These are phyloP conservation scores for Salvelinus namaycush DNA, from an alignment of 2,113 vertebrate species.

Conservation along the genomic window DNA sequence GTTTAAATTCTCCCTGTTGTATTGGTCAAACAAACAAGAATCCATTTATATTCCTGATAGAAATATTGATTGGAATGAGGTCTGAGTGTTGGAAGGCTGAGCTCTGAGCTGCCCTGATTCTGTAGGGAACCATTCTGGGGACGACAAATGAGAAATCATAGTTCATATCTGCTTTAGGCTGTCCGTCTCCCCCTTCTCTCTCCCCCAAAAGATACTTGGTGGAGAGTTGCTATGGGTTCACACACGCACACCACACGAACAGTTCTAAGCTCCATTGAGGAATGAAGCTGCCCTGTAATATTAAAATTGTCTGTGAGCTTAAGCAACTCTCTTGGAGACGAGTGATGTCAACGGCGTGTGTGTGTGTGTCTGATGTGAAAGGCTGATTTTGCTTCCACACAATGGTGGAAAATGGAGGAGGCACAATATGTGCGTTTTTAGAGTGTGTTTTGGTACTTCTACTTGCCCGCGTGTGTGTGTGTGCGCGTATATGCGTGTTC, in stretches of 20 bases:
- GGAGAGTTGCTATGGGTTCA: neutral
- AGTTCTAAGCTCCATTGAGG: neutral
- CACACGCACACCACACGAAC: neutral
- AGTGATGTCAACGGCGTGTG: too few species aligned
- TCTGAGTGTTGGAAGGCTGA: neutral
- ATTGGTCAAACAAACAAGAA: neutral
- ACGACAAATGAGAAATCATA: neutral
- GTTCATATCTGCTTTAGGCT: neutral
- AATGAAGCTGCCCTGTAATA: neutral
- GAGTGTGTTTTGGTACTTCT: neutral
- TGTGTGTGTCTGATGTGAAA: too few species aligned
- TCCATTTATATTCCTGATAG: neutral
- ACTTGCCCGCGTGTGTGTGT: slow-evolving; percentile 25
- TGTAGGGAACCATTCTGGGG: too few species aligned
- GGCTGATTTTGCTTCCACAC: too few species aligned
- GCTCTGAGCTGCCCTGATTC: too few species aligned
- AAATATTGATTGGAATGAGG: neutral
- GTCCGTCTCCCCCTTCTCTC: neutral
- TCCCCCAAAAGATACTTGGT: too few species aligned
- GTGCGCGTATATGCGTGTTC: neutral
- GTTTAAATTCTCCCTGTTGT: neutral
- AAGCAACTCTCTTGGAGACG: too few species aligned
- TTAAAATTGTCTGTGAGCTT: too few species aligned
- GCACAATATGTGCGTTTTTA: too few species aligned
- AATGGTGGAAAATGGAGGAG: too few species aligned